Evolutionary conservation across 2,113 vertebrate genomes (phyloP).

Genomic region (Heliornis fulica): DNA sequence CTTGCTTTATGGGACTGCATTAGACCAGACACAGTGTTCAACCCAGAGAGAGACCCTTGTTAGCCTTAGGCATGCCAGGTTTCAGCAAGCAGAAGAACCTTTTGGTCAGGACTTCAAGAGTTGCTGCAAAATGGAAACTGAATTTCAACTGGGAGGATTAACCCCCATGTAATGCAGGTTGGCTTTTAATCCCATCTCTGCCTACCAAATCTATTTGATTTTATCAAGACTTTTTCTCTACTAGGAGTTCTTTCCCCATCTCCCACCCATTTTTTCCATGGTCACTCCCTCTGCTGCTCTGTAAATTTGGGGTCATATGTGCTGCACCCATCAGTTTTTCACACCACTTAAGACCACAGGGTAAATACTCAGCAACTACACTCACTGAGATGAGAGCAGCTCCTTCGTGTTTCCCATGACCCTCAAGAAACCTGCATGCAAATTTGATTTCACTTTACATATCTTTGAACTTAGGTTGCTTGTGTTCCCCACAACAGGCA

Average conservation of each 20-base stretch:
- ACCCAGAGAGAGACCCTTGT: background rate
- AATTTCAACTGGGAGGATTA: background rate
- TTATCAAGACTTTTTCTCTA: background rate
- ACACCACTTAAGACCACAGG: background rate
- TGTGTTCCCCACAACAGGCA: background rate
- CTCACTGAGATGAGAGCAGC: background rate
- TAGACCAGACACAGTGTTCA: background rate
- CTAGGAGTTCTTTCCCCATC: background rate
- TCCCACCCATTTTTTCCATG: background rate
- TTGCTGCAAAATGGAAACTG: background rate
- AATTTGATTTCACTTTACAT: background rate
- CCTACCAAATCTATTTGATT: background rate
- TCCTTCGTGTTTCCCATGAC: background rate
- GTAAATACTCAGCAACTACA: background rate
- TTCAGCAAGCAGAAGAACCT: background rate
- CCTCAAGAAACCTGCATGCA: background rate
- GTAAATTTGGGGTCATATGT: background rate
- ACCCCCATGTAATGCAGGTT: fast-evolving
- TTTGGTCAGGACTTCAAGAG: background rate
- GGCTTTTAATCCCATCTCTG: background rate
- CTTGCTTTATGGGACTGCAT: background rate
- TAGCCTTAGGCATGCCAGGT: background rate
- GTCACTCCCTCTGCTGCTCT: background rate
- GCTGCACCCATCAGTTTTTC: background rate
- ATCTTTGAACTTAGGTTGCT: background rate